These are phyloP conservation scores for Alsophila aescularia DNA, from an alignment of 2,888 invertebrate genomes.

Conservation along the genomic window DNA sequence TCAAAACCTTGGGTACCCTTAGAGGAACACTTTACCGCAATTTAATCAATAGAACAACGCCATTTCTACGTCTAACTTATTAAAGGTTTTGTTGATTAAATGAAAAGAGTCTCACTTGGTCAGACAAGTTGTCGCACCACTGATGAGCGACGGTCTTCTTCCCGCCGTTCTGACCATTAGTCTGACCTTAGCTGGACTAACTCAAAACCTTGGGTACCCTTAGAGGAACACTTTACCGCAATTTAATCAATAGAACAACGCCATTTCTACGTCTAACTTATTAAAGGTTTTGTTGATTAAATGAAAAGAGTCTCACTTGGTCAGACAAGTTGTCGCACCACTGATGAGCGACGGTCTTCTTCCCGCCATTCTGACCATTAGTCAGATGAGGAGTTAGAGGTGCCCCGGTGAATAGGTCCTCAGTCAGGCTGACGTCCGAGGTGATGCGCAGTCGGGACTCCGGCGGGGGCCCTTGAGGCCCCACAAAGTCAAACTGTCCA, in stretches of 20 bases:
- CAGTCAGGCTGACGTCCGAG: slow-evolving; percentile 72
- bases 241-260: slow-evolving; percentile 5
- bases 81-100: too few species aligned
- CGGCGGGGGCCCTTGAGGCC: slow-evolving; percentile 79
- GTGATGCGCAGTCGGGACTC: slow-evolving; percentile 66
- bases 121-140: slow-evolving; percentile 85
- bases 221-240: neutral
- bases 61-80: neutral
- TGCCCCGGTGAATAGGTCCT: slow-evolving; percentile 77
- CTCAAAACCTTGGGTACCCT: too few species aligned
- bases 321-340: slow-evolving; percentile 86
- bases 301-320: slow-evolving; percentile 77
- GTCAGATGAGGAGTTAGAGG: slow-evolving; percentile 76
- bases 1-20: too few species aligned
- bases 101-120: slow-evolving; percentile 80
- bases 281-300: slow-evolving; percentile 9
- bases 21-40: neutral
- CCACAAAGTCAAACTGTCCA: slow-evolving; percentile 94
- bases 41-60: slow-evolving; percentile 5
- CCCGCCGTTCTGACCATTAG: slow-evolving; percentile 80
- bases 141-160: slow-evolving; percentile 83
- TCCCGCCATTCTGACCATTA: slow-evolving; percentile 81
- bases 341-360: slow-evolving; percentile 82
- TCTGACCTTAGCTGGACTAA: too few species aligned
- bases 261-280: neutral